These are phyloP conservation scores for Serinus canaria DNA, from an alignment of 2,113 vertebrate species.

Conservation along the genomic window DNA sequence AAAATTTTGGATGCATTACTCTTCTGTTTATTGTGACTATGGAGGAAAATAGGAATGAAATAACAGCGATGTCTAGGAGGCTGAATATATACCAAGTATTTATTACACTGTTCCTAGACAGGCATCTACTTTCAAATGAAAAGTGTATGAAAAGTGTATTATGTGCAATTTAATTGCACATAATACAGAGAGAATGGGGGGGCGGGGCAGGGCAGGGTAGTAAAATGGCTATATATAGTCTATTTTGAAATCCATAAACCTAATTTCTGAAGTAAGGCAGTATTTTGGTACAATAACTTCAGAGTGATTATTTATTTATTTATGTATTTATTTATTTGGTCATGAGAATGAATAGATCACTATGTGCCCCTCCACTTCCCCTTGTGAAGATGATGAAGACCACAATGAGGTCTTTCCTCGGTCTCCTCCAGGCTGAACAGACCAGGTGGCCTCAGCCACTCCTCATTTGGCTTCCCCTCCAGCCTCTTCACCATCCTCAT, in stretches of 20 bases:
- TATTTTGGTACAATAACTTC: neutral
- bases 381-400: neutral
- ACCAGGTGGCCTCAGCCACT: neutral
- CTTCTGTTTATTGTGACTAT: neutral
- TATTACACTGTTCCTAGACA: neutral
- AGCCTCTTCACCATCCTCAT: neutral
- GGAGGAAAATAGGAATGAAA: neutral
- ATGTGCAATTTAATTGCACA: neutral
- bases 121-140: neutral
- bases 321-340: neutral
- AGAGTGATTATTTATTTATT: neutral
- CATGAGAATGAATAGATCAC: neutral
- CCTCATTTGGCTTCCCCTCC: neutral
- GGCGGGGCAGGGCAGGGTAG: fast-evolving
- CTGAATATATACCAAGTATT: neutral
- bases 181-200: neutral
- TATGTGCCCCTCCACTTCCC: neutral
- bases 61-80: neutral
- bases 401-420: neutral
- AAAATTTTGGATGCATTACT: neutral
- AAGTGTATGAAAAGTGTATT: neutral
- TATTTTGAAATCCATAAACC: neutral
- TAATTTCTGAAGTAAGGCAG: neutral
- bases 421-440: neutral
- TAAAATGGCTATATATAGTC: neutral